A percentile compares a stretch with the other conserved stretches of the same genome.
phyloP scores from a whole-genome alignment of 2,888 invertebrate species.

The Baccha elongata region DNA sequence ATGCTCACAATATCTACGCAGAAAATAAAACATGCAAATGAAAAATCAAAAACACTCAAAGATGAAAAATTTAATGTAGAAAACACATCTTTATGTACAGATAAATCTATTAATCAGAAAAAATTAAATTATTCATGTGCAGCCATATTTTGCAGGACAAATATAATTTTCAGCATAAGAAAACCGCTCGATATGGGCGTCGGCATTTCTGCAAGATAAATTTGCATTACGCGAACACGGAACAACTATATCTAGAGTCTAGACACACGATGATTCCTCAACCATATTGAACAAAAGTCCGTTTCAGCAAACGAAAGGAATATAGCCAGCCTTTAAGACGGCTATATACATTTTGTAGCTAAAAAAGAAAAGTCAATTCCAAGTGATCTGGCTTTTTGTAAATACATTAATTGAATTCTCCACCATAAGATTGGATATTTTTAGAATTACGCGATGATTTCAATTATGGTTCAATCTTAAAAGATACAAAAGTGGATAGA shows the following conservation, averaged over 20 bases:
- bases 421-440: no score
- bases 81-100: constrained; percentile 48
- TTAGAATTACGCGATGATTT: no score
- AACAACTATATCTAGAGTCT: constrained; percentile 47
- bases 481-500: background rate
- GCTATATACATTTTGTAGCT: constrained; percentile 43
- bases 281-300: constrained; percentile 37
- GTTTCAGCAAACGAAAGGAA: constrained; percentile 11
- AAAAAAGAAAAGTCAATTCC: constrained; percentile 37
- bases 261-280: constrained; percentile 62
- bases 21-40: background rate
- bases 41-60: constrained; percentile 4
- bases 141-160: no score
- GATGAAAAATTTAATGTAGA: constrained; percentile 25
- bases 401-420: constrained; percentile 20
- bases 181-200: constrained; percentile 41
- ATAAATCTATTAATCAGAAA: constrained; percentile 67
- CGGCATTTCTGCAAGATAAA: constrained; percentile 46
- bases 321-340: constrained; percentile 53
- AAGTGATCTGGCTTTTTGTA: constrained; percentile 1
- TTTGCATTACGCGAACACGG: constrained; percentile 36
- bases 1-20: no score
- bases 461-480: constrained; percentile 19
- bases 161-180: constrained; percentile 27
- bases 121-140: constrained; percentile 3